These are phyloP conservation scores for Megalops atlanticus DNA, from an alignment of 2,113 vertebrate species.

Conservation along the genomic window DNA sequence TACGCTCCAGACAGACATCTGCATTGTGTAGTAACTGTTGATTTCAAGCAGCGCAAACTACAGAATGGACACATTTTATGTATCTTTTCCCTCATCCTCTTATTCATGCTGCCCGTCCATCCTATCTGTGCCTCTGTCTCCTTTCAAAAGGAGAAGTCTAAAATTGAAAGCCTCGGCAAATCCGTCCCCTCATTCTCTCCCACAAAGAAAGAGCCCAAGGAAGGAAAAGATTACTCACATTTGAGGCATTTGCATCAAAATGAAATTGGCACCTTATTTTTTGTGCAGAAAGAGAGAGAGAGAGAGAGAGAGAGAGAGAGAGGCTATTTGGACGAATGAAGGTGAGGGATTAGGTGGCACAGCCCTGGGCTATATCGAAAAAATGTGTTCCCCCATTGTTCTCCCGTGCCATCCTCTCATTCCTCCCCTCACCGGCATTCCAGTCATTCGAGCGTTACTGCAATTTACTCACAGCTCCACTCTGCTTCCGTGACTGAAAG, in stretches of 20 bases:
- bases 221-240: slow-evolving; percentile 77
- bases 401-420: slow-evolving; percentile 51
- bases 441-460: slow-evolving; percentile 76
- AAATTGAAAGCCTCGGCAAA: slow-evolving; percentile 56
- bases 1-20: neutral
- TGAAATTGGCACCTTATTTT: slow-evolving; percentile 72
- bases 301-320: slow-evolving; percentile 35
- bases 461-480: slow-evolving; percentile 43
- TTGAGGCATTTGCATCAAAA: slow-evolving; percentile 76
- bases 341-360: slow-evolving; percentile 72
- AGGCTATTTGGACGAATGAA: slow-evolving; percentile 66
- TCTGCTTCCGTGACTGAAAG: slow-evolving; percentile 11
- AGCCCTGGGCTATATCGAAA: slow-evolving; percentile 78
- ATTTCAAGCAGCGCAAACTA: neutral
- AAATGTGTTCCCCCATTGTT: slow-evolving; percentile 79
- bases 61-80: neutral
- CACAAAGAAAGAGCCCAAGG: slow-evolving; percentile 59
- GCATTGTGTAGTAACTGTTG: neutral
- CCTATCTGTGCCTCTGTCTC: slow-evolving; percentile 24
- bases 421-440: slow-evolving; percentile 64
- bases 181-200: slow-evolving; percentile 57
- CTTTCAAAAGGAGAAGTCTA: slow-evolving; percentile 52
- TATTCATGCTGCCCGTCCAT: neutral
- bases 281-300: slow-evolving; percentile 25
- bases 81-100: neutral